phyloP scores from a whole-genome alignment of 2,797 vertebrate genomes.

The Peromyscus melanophrys region DNA sequence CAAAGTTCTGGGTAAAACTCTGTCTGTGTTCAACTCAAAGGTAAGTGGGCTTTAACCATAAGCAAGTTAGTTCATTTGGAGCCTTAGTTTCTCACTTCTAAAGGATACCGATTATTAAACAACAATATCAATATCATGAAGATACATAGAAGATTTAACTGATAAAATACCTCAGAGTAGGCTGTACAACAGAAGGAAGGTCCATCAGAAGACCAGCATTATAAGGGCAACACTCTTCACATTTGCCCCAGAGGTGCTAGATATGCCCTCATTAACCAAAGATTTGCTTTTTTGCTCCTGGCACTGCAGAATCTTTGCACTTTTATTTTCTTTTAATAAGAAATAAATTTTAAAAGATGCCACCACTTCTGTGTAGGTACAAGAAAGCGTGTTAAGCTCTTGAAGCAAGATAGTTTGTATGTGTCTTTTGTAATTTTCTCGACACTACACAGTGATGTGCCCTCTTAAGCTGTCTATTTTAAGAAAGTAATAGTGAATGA shows the following conservation, averaged over 20 bases:
- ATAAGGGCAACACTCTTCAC: background rate
- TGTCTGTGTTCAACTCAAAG: background rate
- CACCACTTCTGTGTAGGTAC: background rate
- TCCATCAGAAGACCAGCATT: background rate
- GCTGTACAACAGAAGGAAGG: background rate
- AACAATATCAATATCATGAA: background rate
- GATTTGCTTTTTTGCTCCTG: slow-evolving; percentile 37
- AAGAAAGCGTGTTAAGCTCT: slow-evolving; percentile 43
- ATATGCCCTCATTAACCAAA: background rate
- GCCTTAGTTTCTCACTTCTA: background rate
- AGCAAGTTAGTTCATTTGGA: background rate
- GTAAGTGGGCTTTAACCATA: background rate
- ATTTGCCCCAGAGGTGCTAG: background rate
- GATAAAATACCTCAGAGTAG: background rate
- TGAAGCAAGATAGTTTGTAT: slow-evolving; percentile 24
- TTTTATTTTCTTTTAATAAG: slow-evolving; percentile 40
- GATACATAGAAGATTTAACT: background rate
- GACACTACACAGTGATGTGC: background rate
- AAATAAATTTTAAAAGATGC: slow-evolving; percentile 62
- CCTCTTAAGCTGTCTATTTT: slow-evolving; percentile 60
- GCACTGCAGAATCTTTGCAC: background rate
- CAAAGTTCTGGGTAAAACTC: background rate
- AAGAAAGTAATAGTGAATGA: slow-evolving; percentile 70
- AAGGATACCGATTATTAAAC: background rate
- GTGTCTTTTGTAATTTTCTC: background rate